Evolutionary conservation across 53 echinoderm and acorn worm genomes (phyloP).

Genomic region (Holothuria leucospilota): DNA sequence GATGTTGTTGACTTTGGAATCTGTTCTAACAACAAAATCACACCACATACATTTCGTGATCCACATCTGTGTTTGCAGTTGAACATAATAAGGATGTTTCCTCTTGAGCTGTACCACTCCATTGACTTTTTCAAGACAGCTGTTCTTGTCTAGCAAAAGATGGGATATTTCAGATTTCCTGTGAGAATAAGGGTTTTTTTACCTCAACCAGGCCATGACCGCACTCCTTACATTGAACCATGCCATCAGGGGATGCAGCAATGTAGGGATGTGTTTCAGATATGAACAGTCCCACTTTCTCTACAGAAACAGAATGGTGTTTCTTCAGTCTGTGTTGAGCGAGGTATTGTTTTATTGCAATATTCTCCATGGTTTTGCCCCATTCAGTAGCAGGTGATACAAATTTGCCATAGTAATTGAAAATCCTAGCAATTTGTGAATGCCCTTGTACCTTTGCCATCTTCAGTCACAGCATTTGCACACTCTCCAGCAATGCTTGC

Average conservation of each 20-base stretch:
- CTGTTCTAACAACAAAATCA: conserved; percentile 64
- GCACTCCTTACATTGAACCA: conserved; percentile 64
- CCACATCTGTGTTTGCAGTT: conserved; percentile 69
- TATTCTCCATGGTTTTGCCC: conserved; percentile 61
- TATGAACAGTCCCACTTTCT: conserved; percentile 55
- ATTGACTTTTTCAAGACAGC: conserved; percentile 45
- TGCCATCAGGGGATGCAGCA: conserved; percentile 71
- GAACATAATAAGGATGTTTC: conserved; percentile 55
- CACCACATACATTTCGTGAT: conserved; percentile 50
- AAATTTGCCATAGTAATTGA: conserved; percentile 60
- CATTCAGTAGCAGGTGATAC: conserved; percentile 50
- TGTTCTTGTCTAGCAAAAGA: conserved; percentile 27
- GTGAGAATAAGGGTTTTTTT: conserved; percentile 65
- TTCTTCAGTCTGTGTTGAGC: conserved; percentile 62
- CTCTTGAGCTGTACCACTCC: conserved; percentile 41
- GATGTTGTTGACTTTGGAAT: conserved; percentile 48
- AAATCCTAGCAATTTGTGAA: conserved; percentile 54
- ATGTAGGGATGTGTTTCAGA: conserved; percentile 57
- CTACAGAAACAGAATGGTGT: conserved; percentile 44
- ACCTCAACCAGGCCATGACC: conserved; percentile 61
- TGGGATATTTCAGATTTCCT: conserved; percentile 41
- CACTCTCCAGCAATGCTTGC: conserved; percentile 68
- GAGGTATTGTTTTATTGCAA: conserved; percentile 58
- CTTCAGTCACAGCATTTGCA: conserved; percentile 9
- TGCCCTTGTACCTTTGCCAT: conserved; percentile 32